Conservation (phyloP, 2,113 vertebrate species). For the Alexandromys fortis region DNA sequence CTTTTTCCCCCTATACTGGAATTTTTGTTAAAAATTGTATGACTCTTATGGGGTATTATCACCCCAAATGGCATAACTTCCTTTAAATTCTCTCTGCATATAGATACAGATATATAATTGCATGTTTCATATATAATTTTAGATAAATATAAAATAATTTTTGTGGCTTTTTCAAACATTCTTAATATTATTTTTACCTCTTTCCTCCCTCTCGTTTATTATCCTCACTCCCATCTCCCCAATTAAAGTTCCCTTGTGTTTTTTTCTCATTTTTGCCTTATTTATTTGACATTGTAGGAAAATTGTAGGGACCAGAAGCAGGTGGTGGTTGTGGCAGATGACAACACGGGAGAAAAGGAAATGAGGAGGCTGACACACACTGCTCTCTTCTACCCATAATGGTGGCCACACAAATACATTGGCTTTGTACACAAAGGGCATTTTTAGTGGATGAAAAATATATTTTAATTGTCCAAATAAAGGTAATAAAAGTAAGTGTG, state of each 20-base stretch:
- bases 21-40: not conserved
- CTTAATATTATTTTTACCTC: not conserved
- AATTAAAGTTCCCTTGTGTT: not conserved
- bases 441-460: not conserved
- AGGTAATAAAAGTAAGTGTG: not conserved
- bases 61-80: not conserved
- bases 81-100: not conserved
- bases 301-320: not conserved
- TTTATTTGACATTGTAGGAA: not conserved
- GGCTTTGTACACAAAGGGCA: not conserved
- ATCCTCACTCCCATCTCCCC: not conserved
- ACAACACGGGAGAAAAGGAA: not conserved
- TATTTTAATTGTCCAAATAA: not conserved
- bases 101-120: not conserved
- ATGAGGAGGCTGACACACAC: not conserved
- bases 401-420: not conserved
- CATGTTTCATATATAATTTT: not conserved
- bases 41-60: not conserved
- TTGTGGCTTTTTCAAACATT: not conserved
- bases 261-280: not conserved
- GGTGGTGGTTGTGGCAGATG: not conserved
- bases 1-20: too few relatives aligned
- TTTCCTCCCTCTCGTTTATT: not conserved
- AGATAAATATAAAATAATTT: not conserved
- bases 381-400: not conserved